Evolutionary conservation across 1,140 invertebrate species (phyloP).

Genomic region (Psix sp.): DNA sequence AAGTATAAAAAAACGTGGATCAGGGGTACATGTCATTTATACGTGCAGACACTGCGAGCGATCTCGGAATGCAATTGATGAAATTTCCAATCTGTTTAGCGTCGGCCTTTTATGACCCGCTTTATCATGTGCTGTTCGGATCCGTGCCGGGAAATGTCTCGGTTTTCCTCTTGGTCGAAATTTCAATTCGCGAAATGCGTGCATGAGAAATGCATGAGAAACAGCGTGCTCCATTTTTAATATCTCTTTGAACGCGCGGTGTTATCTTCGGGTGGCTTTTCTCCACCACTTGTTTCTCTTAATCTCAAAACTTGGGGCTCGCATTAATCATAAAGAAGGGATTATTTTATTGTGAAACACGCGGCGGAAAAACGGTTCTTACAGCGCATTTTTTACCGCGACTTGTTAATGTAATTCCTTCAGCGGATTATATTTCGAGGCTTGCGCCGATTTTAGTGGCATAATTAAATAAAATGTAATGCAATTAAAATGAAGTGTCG

Average conservation of each 20-base stretch:
- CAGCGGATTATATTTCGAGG: neutral
- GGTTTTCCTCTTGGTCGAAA: too few relatives aligned
- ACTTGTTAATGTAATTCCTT: neutral
- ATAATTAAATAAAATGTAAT: constrained; percentile 12
- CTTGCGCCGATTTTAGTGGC: constrained; percentile 22
- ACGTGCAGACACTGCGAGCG: neutral
- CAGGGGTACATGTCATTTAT: neutral
- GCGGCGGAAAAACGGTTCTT: too few relatives aligned
- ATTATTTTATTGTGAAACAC: too few relatives aligned
- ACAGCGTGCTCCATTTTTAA: constrained; percentile 41
- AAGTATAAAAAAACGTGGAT: constrained; percentile 2
- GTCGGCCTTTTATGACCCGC: constrained; percentile 13
- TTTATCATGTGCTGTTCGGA: too few relatives aligned
- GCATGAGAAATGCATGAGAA: constrained; percentile 16
- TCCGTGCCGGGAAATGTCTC: too few relatives aligned
- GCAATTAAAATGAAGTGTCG: constrained; percentile 36
- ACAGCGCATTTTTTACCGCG: too few relatives aligned
- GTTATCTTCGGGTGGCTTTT: constrained; percentile 7
- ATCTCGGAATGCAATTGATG: constrained; percentile 12
- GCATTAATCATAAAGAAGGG: too few relatives aligned
- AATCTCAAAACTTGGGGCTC: too few relatives aligned
- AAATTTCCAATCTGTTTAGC: constrained; percentile 36
- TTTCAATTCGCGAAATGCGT: too few relatives aligned
- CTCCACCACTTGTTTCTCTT: constrained; percentile 2
- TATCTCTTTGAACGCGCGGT: constrained; percentile 15